These are phyloP conservation scores for Edolisoma coerulescens DNA, from an alignment of 2,113 vertebrate genomes.

Conservation along the genomic window DNA sequence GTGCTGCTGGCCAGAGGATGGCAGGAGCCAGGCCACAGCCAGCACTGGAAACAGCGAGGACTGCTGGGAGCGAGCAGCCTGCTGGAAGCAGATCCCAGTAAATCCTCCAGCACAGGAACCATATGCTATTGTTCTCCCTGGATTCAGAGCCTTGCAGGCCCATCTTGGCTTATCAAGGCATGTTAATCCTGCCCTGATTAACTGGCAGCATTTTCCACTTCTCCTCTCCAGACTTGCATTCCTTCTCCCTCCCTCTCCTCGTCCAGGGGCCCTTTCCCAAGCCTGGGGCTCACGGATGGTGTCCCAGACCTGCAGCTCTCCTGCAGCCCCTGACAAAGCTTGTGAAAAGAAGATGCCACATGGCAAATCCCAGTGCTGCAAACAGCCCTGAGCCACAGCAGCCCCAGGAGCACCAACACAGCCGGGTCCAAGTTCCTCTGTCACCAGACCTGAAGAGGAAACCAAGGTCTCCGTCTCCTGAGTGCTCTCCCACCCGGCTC, in stretches of 20 bases:
- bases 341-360: background rate
- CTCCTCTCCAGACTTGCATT: background rate
- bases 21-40: background rate
- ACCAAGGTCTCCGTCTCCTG: background rate
- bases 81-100: background rate
- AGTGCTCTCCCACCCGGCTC: background rate
- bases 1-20: background rate
- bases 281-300: background rate
- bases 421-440: background rate
- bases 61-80: background rate
- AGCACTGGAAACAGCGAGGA: background rate
- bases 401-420: background rate
- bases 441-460: background rate
- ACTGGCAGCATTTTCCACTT: background rate
- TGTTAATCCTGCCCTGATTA: conserved; percentile 36
- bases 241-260: background rate
- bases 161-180: conserved; percentile 28
- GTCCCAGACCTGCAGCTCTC: background rate
- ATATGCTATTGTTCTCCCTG: background rate
- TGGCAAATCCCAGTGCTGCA: background rate
- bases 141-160: background rate
- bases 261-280: background rate
- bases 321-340: background rate
- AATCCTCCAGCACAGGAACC: background rate
- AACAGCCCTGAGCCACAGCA: background rate